Base-by-base conservation (phyloP, 2,888 invertebrate genomes). In the Catocala nupta region DNA sequence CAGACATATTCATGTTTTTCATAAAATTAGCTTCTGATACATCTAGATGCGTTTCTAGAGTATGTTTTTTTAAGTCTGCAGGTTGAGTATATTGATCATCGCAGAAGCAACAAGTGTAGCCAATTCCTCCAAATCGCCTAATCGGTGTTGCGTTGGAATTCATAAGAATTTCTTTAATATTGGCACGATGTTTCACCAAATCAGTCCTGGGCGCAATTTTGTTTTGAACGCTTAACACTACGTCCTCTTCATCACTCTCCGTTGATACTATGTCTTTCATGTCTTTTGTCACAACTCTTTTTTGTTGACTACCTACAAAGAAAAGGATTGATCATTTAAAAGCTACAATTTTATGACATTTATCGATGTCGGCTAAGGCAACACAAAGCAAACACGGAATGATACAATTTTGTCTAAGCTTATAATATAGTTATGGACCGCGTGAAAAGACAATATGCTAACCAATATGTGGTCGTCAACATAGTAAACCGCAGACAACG, bases 71-170 rank as follows among this genome's bases (percentile, higher is more conserved):
- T 7, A 89, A 71, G 10, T 84, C 81, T 1, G 71, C 74, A 0
- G 90, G 78, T 0, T 80, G 63, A 5, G 70, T 66, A 42, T 68
- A 85, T 34, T 84, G 81, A 0, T 76, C 48, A 0, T 65, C 61
- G 58, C 89, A 89, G 51, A 79, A 89, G 51, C 80, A 80, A 49
- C 89, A 89, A 0, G 77, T 78, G 48, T 84, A 89, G 0, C 87
- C 88, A 0, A 82, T 80, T 0, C 85, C 85, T 9, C 71, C 81
- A 10, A 78, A 77, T 5, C 78, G 71, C 47, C 84, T 70, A 12
- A 88, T 87, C 0, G 89, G 87, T 0, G 90, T 90, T 0, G 90
- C 90, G 52, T 90, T 90, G 0, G 89, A 78, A 56, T 74, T 73
- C 3, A 76, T 62, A 1, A 89, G 70, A 12, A 89, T 73, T 52